Evolutionary conservation across 2,113 vertebrate genomes (phyloP).

Genomic region (Phalacrocorax brasilianus): DNA sequence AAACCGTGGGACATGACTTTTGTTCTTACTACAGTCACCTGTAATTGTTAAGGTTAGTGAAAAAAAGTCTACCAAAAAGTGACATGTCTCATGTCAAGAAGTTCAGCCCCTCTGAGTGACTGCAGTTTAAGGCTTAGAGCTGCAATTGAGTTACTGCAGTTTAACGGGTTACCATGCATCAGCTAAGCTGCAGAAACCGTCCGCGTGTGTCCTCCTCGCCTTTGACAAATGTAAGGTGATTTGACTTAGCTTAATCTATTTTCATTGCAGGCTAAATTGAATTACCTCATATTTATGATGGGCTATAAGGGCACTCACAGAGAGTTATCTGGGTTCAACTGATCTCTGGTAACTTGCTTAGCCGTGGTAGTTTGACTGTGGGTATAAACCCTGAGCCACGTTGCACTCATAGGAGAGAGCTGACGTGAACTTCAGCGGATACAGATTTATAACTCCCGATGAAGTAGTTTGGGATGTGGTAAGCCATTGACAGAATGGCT

Average conservation of each 20-base stretch:
- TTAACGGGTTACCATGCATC: conserved; percentile 26
- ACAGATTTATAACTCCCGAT: neutral
- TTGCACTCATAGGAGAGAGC: neutral
- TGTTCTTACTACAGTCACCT: fast-evolving
- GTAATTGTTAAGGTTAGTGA: neutral
- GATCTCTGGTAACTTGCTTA: conserved; percentile 58
- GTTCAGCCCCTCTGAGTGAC: neutral
- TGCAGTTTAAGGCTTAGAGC: conserved; percentile 32
- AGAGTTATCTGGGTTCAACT: conserved; percentile 40
- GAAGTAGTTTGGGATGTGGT: conserved; percentile 27
- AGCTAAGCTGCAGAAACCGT: conserved; percentile 26
- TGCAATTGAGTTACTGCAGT: conserved; percentile 54
- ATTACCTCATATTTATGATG: conserved; percentile 64
- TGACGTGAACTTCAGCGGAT: neutral
- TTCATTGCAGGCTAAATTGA: conserved; percentile 63
- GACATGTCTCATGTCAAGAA: neutral
- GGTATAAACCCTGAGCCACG: conserved; percentile 24
- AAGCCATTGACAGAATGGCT: neutral
- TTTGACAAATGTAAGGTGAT: conserved; percentile 63
- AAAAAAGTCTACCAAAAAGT: neutral
- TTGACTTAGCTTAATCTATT: conserved; percentile 66
- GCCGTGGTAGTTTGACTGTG: neutral
- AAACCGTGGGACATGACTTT: neutral
- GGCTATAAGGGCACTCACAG: conserved; percentile 49
- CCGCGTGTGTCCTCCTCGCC: conserved; percentile 20